A percentile compares a stretch with the other conserved stretches of the same genome.
Evolutionary conservation across 1,140 invertebrate species (phyloP).

Genomic region (Tetramorium alpestre): DNA sequence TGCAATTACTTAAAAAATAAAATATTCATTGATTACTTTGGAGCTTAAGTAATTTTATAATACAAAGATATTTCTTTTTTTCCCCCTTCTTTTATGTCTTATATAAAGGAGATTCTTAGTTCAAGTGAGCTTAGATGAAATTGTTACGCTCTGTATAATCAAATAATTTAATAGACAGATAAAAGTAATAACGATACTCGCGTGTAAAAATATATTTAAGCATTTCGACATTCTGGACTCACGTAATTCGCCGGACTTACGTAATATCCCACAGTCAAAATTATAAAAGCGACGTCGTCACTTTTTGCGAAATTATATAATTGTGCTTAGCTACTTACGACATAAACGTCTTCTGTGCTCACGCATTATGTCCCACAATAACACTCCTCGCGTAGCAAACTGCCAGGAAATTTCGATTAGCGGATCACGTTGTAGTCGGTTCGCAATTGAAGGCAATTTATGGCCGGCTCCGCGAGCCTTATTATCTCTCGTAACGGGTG

Average conservation of each 20-base stretch:
- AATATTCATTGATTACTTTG: not conserved
- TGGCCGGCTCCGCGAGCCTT: not conserved
- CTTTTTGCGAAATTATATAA: constrained; percentile 54
- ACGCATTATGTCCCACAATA: constrained; percentile 37
- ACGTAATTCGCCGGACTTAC: not conserved
- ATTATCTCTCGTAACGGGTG: constrained; percentile 11
- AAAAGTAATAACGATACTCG: not conserved
- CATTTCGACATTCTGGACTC: not conserved
- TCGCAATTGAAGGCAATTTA: constrained; percentile 54
- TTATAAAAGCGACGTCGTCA: constrained; percentile 6
- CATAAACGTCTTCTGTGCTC: constrained; percentile 37
- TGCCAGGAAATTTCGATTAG: constrained; percentile 61
- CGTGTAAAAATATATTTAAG: not conserved
- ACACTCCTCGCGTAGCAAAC: constrained; percentile 21
- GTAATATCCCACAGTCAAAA: constrained; percentile 13
- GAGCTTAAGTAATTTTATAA: not conserved
- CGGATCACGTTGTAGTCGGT: constrained; percentile 32
- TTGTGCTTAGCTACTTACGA: constrained; percentile 28
- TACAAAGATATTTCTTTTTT: not conserved
- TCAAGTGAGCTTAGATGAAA: not conserved
- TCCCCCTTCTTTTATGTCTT: not conserved
- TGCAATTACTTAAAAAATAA: not conserved
- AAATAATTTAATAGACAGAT: not conserved
- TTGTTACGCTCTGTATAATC: not conserved
- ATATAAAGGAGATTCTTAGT: not conserved